phyloP scores from a whole-genome alignment of 2,888 invertebrate genomes.

The Parthenolecanium corni region DNA sequence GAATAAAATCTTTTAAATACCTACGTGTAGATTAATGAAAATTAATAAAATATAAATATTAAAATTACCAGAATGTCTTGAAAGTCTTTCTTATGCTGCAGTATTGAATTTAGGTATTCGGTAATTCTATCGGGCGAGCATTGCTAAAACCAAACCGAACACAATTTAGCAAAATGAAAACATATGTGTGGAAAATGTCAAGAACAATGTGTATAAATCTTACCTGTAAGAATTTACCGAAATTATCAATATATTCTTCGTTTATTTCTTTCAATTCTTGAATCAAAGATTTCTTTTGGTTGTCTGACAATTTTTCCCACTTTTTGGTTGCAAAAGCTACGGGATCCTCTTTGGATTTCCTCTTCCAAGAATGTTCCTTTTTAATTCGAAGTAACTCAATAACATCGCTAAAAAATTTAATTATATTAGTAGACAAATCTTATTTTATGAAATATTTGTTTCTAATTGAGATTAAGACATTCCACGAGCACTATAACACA shows the following conservation, averaged over 20 bases:
- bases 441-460: background rate
- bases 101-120: background rate
- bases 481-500: too few species aligned
- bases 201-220: background rate
- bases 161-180: background rate
- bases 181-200: background rate
- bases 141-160: background rate
- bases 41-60: background rate
- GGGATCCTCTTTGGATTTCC: background rate
- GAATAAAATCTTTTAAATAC: too few species aligned
- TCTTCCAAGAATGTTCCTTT: constrained; percentile 17
- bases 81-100: too few species aligned
- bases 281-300: background rate
- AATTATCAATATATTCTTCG: background rate
- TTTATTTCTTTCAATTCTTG: constrained; percentile 27
- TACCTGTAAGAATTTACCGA: background rate
- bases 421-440: background rate
- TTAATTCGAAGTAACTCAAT: constrained; percentile 27
- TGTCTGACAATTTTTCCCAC: constrained; percentile 17
- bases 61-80: too few species aligned
- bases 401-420: constrained; percentile 13
- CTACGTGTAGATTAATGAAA: too few species aligned
- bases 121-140: background rate
- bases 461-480: background rate
- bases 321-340: constrained; percentile 16